These are phyloP conservation scores for Poecile montanus DNA, from an alignment of 2,797 vertebrate genomes.

Conservation along the genomic window DNA sequence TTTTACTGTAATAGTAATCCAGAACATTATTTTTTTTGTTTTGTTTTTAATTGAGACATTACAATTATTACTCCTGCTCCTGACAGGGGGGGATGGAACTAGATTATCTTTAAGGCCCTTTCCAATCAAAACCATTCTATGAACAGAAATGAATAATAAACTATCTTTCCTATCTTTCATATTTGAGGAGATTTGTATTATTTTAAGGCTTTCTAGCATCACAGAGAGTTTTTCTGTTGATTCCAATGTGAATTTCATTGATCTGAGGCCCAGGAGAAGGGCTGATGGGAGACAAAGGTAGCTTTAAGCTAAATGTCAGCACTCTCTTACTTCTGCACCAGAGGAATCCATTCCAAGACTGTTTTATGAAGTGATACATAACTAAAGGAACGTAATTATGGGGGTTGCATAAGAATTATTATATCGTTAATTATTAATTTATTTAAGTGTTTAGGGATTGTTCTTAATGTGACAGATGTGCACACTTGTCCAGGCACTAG, in stretches of 20 bases:
- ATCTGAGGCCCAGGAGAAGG: background rate
- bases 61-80: background rate
- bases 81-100: background rate
- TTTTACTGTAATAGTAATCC: background rate
- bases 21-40: background rate
- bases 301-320: background rate
- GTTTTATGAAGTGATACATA: background rate
- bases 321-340: background rate
- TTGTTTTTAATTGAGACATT: background rate
- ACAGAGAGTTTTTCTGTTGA: background rate
- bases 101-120: background rate
- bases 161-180: background rate
- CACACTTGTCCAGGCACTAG: background rate
- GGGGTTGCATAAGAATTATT: background rate
- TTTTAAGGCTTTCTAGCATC: background rate
- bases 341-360: background rate
- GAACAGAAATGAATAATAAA: background rate
- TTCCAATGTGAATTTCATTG: background rate
- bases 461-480: background rate
- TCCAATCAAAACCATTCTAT: background rate
- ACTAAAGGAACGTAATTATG: background rate
- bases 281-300: background rate
- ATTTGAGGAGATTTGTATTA: background rate
- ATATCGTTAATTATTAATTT: constrained; percentile 1
- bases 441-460: background rate